Conservation (phyloP, 2,113 vertebrate genomes). For the Cephalopterus ornatus region DNA sequence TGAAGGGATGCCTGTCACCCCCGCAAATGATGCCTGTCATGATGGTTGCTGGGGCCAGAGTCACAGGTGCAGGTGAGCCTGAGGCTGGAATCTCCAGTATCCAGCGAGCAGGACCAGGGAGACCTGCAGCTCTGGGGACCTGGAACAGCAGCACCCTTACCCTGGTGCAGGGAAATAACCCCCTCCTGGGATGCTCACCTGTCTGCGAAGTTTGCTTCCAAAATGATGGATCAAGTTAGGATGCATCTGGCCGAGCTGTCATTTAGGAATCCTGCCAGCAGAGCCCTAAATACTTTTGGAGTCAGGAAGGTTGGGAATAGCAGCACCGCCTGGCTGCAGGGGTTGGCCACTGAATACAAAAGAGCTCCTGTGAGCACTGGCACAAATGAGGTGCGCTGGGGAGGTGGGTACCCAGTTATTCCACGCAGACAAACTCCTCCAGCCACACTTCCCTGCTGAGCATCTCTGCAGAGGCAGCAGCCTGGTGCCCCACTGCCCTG, state of each 20-base stretch:
- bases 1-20: not conserved
- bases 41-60: not conserved
- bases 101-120: not conserved
- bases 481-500: not conserved
- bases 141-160: rapidly evolving
- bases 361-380: not conserved
- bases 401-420: not conserved
- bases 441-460: rapidly evolving
- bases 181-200: not conserved
- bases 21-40: not conserved
- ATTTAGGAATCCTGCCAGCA: not conserved
- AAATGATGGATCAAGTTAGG: not conserved
- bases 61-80: not conserved
- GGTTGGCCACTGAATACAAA: rapidly evolving
- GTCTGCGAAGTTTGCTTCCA: not conserved
- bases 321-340: not conserved
- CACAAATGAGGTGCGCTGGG: rapidly evolving
- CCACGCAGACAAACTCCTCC: rapidly evolving
- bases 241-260: not conserved
- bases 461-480: not conserved
- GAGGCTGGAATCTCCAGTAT: not conserved
- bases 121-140: not conserved
- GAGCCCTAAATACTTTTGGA: not conserved
- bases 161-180: not conserved
- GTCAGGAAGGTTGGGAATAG: not conserved